Percentiles rank a stretch among this genome's conserved stretches.
phyloP scores from a whole-genome alignment of 2,113 vertebrate genomes.

The Talpa occidentalis region DNA sequence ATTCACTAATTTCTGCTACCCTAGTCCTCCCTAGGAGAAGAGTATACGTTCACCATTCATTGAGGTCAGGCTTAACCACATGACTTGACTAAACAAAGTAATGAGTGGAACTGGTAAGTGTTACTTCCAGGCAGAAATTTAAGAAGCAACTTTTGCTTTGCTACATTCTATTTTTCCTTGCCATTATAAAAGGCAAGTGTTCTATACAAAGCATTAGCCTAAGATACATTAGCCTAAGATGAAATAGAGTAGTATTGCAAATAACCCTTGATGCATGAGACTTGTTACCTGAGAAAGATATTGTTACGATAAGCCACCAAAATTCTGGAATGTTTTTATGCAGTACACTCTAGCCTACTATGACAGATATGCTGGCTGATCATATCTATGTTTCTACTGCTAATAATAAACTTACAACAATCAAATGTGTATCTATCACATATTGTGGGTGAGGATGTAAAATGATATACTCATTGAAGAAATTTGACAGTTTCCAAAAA shows the following conservation, averaged over 20 bases:
- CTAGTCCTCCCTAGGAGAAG: neutral
- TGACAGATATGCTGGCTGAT: neutral
- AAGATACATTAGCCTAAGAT: neutral
- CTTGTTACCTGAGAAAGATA: neutral
- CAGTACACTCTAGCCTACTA: neutral
- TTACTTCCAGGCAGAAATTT: constrained; percentile 1
- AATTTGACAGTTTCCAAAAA: neutral
- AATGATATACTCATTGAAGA: neutral
- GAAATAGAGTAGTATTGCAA: neutral
- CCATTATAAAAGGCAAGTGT: neutral
- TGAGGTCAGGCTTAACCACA: neutral
- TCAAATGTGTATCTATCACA: neutral
- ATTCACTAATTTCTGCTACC: neutral
- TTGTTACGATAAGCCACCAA: neutral
- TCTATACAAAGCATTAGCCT: neutral
- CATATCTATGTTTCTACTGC: neutral
- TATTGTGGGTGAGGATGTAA: neutral
- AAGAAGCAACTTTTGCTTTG: neutral
- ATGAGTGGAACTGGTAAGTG: neutral
- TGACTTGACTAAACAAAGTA: neutral
- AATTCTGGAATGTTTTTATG: neutral
- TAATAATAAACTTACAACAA: neutral
- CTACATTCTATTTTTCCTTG: neutral
- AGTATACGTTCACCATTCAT: neutral
- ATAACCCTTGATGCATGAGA: neutral